Base-by-base conservation (phyloP, 53 echinoderm and acorn worm genomes). In the Apostichopus leukothele region DNA sequence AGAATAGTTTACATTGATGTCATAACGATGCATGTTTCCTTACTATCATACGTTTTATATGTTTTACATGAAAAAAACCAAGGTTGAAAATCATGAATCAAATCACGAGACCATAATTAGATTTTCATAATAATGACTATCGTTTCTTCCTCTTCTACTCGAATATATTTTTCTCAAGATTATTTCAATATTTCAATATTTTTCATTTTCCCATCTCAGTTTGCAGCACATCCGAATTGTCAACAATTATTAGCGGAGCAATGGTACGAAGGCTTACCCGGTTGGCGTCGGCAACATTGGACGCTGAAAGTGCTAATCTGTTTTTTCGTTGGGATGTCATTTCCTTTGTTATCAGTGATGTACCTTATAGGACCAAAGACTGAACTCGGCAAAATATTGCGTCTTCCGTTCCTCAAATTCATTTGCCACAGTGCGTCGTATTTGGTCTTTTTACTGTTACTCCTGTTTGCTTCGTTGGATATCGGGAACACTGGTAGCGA, bases 321-420 rank as follows among this genome's bases (percentile, higher is more conserved):
- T 73, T 88, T 96, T 68, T 94, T 94, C 80, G 94, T 98, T 9
- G 97, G 94, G 84, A 85, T 96, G 76, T 94, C 95, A 25, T 98
- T 94, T 74, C 99, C 99, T 1, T 86, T 98, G 12, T 91, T 98
- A 14, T 98, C 95, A 52, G 75, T 98, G 9, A 90, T 92, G 88
- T 98, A 98, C 84, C 81, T 98, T 14, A 19, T 98, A 27, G 95
- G 94, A 13, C 99, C 99, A 77, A 94, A 93, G 79, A 90, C 95
- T 87, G 91, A 91, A 85, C 74, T 96, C 60, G 99, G 99, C 86
- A 89, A 96, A 83, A 93, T 98, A 9, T 74, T 94, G 20, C 96
- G 99, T 98, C 99, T 98, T 96, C 99, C 99, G 86, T 98, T 98
- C 86, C 91, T 98, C 91, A 96, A 98, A 90, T 98, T 98, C 88